These are phyloP conservation scores for Aldrovandia affinis DNA, from an alignment of 2,797 vertebrate species.

Conservation along the genomic window DNA sequence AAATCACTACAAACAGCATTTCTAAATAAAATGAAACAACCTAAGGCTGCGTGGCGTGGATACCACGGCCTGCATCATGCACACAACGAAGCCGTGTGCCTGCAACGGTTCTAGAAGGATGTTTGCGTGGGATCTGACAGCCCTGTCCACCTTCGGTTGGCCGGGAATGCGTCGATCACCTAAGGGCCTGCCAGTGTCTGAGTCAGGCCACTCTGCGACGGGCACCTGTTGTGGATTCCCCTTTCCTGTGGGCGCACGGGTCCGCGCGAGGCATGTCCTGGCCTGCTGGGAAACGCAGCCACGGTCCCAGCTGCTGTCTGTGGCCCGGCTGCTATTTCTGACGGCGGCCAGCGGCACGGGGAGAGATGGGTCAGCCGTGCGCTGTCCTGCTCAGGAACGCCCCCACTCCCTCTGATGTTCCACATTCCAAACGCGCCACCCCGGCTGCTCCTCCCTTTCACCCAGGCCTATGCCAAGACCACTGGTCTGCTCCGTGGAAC, in stretches of 20 bases:
- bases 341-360: neutral
- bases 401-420: constrained; percentile 16
- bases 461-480: neutral
- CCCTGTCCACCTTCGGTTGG: neutral
- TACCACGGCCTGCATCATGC: neutral
- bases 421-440: neutral
- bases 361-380: neutral
- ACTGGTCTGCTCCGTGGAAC: neutral
- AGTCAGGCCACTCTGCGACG: neutral
- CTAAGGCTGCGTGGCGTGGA: neutral
- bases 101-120: neutral
- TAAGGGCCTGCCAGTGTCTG: neutral
- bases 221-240: constrained; percentile 19
- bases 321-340: neutral
- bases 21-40: constrained; percentile 19
- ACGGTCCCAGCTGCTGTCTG: constrained; percentile 17
- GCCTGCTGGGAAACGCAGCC: constrained; percentile 20
- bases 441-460: neutral
- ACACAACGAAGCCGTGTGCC: neutral
- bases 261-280: neutral
- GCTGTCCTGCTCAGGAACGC: constrained; percentile 3
- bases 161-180: neutral
- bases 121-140: neutral
- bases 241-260: neutral
- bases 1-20: constrained; percentile 16